A percentile compares a stretch with the other conserved stretches of the same genome.
These are phyloP conservation scores for Aphidius gifuensis DNA, from an alignment of 1,140 invertebrate species.

Conservation along the genomic window DNA sequence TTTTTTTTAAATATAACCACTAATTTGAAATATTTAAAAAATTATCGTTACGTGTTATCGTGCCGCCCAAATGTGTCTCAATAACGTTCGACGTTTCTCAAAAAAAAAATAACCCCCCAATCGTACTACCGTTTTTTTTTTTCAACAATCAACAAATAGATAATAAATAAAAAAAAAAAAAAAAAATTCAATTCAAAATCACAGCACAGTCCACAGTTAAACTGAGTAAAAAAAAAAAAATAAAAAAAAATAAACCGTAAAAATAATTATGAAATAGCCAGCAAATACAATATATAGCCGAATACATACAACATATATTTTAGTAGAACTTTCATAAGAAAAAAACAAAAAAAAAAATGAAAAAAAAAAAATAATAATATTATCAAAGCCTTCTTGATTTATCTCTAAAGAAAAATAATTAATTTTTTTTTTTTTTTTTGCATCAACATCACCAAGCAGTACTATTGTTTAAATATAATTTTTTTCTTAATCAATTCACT, in stretches of 20 bases:
- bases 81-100: neutral
- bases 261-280: conserved; percentile 44
- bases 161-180: conserved; percentile 1
- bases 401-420: conserved; percentile 9
- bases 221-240: conserved; percentile 20
- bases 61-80: conserved; percentile 15
- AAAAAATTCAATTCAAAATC: no score
- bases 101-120: no score
- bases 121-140: neutral
- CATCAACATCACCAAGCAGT: no score
- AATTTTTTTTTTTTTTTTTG: no score
- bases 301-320: conserved; percentile 52
- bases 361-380: conserved; percentile 13
- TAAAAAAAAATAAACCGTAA: conserved; percentile 42
- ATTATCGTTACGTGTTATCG: conserved; percentile 30
- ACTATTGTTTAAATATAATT: no score
- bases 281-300: conserved; percentile 44
- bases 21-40: no score
- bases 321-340: conserved; percentile 50
- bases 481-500: no score
- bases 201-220: conserved; percentile 4
- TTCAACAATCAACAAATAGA: conserved; percentile 14
- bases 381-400: conserved; percentile 36
- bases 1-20: conserved; percentile 20
- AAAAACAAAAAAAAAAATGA: conserved; percentile 1